Conservation (phyloP, 2,888 invertebrate species). For the Epinotia ramella region DNA sequence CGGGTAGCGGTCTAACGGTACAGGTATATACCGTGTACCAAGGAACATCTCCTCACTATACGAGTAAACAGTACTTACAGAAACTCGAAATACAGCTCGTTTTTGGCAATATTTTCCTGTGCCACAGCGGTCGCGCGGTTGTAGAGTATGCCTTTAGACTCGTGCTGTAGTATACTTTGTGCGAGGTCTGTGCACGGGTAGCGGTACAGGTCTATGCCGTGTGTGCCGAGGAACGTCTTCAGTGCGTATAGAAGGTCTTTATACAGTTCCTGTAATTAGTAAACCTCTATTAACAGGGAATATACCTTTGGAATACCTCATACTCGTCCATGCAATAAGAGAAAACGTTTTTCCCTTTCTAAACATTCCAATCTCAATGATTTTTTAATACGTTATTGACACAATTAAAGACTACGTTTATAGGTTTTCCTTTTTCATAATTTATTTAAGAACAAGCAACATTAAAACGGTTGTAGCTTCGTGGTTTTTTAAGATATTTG, state of each 20-base stretch:
- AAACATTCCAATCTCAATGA: no score
- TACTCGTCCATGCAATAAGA: no score
- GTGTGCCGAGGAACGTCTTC: conserved; percentile 85
- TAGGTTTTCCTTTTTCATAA: no score
- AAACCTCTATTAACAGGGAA: conserved; percentile 4
- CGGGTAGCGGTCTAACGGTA: no score
- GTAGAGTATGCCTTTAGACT: conserved; percentile 84
- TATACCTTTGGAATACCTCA: no score
- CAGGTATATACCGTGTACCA: background rate
- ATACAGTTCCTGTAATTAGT: conserved; percentile 72
- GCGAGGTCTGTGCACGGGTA: conserved; percentile 87
- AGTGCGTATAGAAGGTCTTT: conserved; percentile 81
- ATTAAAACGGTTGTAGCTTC: no score
- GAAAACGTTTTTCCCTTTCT: no score
- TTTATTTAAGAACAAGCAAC: no score
- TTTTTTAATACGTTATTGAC: no score
- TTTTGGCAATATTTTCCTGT: conserved; percentile 69
- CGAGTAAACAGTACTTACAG: conserved; percentile 73
- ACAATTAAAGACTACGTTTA: no score
- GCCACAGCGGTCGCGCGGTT: conserved; percentile 84
- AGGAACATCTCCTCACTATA: background rate
- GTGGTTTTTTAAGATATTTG: no score
- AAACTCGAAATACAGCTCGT: conserved; percentile 87
- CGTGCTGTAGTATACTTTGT: conserved; percentile 88
- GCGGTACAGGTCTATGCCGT: conserved; percentile 86